A percentile compares a stretch with the other conserved stretches of the same genome.
phyloP scores from a whole-genome alignment of 2,888 invertebrate species.

The Drosophila sordidapex region DNA sequence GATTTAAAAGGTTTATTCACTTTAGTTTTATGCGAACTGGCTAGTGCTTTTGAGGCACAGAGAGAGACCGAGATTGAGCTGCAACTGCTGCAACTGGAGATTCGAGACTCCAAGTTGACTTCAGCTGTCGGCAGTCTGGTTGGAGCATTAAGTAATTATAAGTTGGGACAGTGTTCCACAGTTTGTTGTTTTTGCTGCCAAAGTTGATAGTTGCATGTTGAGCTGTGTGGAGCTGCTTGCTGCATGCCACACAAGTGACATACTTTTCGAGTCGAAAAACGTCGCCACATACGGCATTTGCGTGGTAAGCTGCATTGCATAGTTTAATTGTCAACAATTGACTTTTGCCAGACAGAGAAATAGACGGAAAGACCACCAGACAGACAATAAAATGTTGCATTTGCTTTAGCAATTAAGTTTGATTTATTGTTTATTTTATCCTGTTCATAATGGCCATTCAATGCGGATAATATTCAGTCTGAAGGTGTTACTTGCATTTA shows the following conservation, averaged over 20 bases:
- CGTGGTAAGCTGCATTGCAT: conserved; percentile 67
- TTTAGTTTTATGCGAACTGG: conserved; percentile 49
- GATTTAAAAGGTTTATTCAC: conserved; percentile 75
- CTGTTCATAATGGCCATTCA: conserved; percentile 25
- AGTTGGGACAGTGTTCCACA: conserved; percentile 50
- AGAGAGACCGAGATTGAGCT: conserved; percentile 20
- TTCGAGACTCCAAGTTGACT: neutral
- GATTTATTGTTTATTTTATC: conserved; percentile 46
- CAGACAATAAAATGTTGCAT: conserved; percentile 39
- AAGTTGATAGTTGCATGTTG: conserved; percentile 55
- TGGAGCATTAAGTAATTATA: conserved; percentile 74
- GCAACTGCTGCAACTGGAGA: neutral
- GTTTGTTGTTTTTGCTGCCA: conserved; percentile 37
- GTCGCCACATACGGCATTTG: conserved; percentile 56
- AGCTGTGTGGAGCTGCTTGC: conserved; percentile 38
- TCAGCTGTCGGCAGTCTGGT: conserved; percentile 35
- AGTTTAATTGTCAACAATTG: conserved; percentile 75
- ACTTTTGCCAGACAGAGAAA: conserved; percentile 32
- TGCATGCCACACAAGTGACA: conserved; percentile 34
- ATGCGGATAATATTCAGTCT: conserved; percentile 8
- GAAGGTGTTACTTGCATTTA: conserved; percentile 1
- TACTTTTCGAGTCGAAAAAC: neutral
- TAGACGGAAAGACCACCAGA: conserved; percentile 6
- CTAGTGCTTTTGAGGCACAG: conserved; percentile 27
- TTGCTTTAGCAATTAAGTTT: conserved; percentile 34